Evolutionary conservation across 2,797 vertebrate species (phyloP).

Genomic region (Siniperca scherzeri): DNA sequence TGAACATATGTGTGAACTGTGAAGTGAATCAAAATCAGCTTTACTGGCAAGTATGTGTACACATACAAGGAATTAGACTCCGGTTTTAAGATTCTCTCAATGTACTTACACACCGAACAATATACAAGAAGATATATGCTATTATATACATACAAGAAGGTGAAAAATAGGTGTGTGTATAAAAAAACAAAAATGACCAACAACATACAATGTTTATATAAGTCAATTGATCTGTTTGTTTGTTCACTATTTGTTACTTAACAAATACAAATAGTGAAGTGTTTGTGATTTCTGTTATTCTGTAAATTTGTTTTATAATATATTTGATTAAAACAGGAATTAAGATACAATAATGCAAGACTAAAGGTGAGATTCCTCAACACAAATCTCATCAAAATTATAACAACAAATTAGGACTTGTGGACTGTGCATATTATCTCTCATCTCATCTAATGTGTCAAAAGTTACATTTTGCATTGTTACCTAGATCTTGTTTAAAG

Average conservation of each 20-base stretch:
- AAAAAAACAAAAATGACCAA: no score
- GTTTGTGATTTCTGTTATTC: background rate
- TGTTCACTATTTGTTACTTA: no score
- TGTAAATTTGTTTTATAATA: background rate
- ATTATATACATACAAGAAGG: no score
- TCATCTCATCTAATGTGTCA: background rate
- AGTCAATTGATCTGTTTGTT: background rate
- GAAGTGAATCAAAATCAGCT: no score
- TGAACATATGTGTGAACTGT: background rate
- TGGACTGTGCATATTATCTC: background rate
- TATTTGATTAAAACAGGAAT: background rate
- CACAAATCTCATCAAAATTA: background rate
- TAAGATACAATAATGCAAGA: background rate
- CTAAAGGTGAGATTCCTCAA: background rate
- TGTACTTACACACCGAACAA: no score
- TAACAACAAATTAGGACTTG: background rate
- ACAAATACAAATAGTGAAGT: background rate
- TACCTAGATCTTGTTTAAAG: slow-evolving; percentile 7
- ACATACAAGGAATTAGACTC: no score
- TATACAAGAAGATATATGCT: no score
- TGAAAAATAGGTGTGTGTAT: no score
- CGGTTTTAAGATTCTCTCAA: no score
- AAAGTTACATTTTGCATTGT: slow-evolving; percentile 1
- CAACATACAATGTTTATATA: no score
- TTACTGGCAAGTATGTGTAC: no score